These are phyloP conservation scores for Bradypus variegatus DNA, from an alignment of 2,797 vertebrate genomes.

Conservation along the genomic window DNA sequence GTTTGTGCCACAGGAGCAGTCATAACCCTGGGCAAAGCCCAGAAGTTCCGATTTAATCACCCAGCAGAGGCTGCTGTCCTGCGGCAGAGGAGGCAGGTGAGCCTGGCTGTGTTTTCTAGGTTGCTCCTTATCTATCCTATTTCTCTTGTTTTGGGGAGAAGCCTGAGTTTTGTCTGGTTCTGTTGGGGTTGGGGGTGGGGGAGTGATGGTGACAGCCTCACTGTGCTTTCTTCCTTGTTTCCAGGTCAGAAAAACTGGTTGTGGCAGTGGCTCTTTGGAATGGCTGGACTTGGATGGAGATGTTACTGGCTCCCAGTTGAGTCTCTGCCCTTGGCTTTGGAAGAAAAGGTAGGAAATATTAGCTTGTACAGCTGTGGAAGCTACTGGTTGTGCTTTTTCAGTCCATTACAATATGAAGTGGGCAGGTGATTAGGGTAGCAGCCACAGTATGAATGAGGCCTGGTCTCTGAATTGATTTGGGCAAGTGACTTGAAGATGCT, in stretches of 20 bases:
- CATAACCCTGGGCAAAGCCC: constrained; percentile 86
- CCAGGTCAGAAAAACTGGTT: constrained; percentile 78
- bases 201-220: constrained; percentile 58
- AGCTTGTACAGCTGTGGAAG: background rate
- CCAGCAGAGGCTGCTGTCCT: constrained; percentile 92
- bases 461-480: background rate
- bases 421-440: background rate
- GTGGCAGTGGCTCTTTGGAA: constrained; percentile 73
- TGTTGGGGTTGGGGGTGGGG: constrained; percentile 71
- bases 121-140: background rate
- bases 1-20: constrained; percentile 79
- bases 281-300: constrained; percentile 77
- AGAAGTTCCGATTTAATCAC: constrained; percentile 96
- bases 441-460: background rate
- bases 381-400: background rate
- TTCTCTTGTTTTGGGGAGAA: background rate
- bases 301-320: constrained; percentile 38
- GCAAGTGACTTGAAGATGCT: background rate
- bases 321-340: constrained; percentile 63
- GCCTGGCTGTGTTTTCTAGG: constrained; percentile 38
- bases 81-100: constrained; percentile 86
- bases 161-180: no score
- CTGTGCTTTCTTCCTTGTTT: constrained; percentile 13
- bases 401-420: background rate
- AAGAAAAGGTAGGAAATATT: constrained; percentile 69